Conservation (phyloP, 2,113 vertebrate species). For the Saimiri boliviensis region DNA sequence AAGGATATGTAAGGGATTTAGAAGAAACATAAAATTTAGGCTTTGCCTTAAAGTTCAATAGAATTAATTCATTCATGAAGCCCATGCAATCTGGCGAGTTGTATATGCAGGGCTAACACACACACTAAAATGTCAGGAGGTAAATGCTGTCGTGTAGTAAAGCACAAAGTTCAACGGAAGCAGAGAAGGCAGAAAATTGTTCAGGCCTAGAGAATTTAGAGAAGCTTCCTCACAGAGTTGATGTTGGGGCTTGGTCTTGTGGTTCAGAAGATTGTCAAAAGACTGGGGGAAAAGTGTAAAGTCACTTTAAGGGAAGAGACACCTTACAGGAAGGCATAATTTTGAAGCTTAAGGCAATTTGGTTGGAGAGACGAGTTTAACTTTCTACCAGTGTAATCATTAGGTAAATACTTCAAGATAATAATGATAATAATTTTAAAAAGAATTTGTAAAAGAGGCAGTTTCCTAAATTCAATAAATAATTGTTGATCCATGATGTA, state of each 20-base stretch:
- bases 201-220: neutral
- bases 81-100: neutral
- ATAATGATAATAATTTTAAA: neutral
- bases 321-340: neutral
- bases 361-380: neutral
- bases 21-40: neutral
- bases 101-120: neutral
- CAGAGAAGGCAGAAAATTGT: neutral
- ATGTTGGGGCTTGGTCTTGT: neutral
- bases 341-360: neutral
- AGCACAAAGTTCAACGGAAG: neutral
- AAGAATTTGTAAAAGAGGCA: neutral
- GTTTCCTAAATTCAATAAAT: conserved; percentile 19
- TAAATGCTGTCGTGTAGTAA: neutral
- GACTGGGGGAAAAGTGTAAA: fast-evolving
- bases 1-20: neutral
- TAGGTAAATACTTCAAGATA: neutral
- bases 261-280: neutral
- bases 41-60: neutral
- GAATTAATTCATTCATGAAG: neutral
- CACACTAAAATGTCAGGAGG: neutral
- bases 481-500: neutral
- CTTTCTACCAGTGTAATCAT: neutral
- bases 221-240: neutral
- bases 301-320: neutral